Percentiles rank a stretch among this genome's conserved stretches.
These are phyloP conservation scores for Myzus persicae DNA, from an alignment of 1,140 invertebrate genomes.

Conservation along the genomic window DNA sequence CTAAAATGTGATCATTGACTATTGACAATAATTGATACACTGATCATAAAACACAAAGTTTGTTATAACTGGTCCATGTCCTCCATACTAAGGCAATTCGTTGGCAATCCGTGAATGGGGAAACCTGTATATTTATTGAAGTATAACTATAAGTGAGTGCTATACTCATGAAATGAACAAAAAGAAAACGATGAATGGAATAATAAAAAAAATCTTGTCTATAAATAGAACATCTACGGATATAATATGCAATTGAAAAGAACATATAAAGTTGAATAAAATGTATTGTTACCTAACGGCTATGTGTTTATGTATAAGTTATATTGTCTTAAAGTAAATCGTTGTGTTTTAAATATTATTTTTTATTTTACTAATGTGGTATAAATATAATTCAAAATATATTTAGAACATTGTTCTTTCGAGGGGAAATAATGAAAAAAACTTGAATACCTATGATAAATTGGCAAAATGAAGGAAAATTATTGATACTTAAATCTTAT, in stretches of 20 bases:
- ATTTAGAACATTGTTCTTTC: not conserved
- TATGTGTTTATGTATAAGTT: not conserved
- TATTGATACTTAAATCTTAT: not conserved
- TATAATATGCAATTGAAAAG: not conserved
- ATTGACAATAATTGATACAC: not conserved
- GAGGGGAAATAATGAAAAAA: not conserved
- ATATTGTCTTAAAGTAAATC: too few relatives aligned
- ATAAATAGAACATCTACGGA: not conserved
- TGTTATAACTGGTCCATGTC: not conserved
- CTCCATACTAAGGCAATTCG: not conserved
- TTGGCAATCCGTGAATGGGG: not conserved
- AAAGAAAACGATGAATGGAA: too few relatives aligned
- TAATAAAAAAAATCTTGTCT: not conserved
- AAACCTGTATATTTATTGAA: not conserved
- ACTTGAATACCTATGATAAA: too few relatives aligned
- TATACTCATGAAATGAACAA: too few relatives aligned
- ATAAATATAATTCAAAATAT: not conserved
- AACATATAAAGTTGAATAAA: not conserved
- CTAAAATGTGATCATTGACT: not conserved
- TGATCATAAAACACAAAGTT: not conserved
- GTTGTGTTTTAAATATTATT: not conserved
- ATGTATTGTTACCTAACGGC: not conserved
- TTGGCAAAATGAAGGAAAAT: too few relatives aligned
- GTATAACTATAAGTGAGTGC: too few relatives aligned
- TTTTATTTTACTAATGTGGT: not conserved